Evolutionary conservation across 2,113 vertebrate genomes (phyloP), one percentile per base, ranked within the genome.

Genomic region (Dendrocopos noguchii): DNA sequence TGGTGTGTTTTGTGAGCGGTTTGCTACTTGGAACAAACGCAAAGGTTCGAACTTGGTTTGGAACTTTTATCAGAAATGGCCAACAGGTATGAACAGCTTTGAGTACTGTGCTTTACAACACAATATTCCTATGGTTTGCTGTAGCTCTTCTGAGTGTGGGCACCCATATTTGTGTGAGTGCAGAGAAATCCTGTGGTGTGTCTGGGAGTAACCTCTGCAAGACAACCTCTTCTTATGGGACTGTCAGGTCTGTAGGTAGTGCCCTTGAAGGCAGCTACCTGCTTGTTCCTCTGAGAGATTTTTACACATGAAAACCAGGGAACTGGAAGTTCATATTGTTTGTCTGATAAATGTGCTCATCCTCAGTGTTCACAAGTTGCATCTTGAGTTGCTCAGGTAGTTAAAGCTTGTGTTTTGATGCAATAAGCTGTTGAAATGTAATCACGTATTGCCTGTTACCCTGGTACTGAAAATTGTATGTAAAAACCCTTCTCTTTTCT

Each of bases 1-100:
- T 99, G 22, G 99, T 99, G 87, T 99, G 99, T 59, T 99, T 99
- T 77, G 98, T 99, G 84, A 99, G 99, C 25, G 99, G 99, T 33
- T 97, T 99, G 31, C 97, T 99, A 7, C 98, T 99, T n/a, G 99
- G 99, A 68, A 99, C 99, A 57, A 99, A 99, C 3, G 98, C 98
- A 8, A 99, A 99, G 98, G 99, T 99, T 74, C 98, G 99, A 24
- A 99, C 99, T 7, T 99, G 99, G 99, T 99, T 99, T 97, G 99
- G 99, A 89, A 99, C 99, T 97, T 99, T 99, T 89, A 99, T 99
- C 84, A 98, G 99, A 88, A 99, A 99, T 21, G 99, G 99, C 44
- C 99, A 99, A 24, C 99, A 99, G 98, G 99, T 99, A 61, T 96
- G 97, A 50, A 90, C 29, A 20, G 1, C 33, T 33, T 20, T 4